These are phyloP conservation scores for Antechinus stuartii DNA, from an alignment of 2,113 vertebrate species.

Conservation along the genomic window DNA sequence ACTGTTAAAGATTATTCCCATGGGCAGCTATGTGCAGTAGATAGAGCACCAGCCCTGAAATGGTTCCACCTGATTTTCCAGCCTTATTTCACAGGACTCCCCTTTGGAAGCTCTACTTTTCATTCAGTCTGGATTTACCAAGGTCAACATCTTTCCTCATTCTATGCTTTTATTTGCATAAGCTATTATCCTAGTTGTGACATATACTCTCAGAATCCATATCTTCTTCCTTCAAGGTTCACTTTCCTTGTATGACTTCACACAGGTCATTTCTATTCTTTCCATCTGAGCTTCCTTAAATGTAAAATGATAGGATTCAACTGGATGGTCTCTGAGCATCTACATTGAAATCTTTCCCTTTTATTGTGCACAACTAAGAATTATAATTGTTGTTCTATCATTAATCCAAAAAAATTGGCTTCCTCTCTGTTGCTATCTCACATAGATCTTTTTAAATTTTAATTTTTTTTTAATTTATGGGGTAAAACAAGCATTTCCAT, in stretches of 20 bases:
- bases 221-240: not conserved
- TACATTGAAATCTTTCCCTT: not conserved
- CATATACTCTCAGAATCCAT: not conserved
- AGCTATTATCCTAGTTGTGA: not conserved
- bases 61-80: not conserved
- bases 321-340: not conserved
- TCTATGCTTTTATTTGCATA: not conserved
- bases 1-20: not conserved
- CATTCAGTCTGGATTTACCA: not conserved
- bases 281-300: not conserved
- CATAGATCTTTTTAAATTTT: slow-evolving; percentile 72
- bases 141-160: not conserved
- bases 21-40: too few relatives aligned
- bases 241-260: not conserved
- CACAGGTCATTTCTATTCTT: not conserved
- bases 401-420: slow-evolving; percentile 60
- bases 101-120: not conserved
- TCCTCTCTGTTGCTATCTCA: slow-evolving; percentile 70
- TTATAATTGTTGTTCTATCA: not conserved
- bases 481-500: too few relatives aligned
- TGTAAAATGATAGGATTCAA: not conserved
- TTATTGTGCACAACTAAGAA: not conserved
- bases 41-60: not conserved
- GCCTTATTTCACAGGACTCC: not conserved
- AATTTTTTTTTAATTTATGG: too few relatives aligned